A percentile compares a stretch with the other conserved stretches of the same genome.
Evolutionary conservation across 2,888 invertebrate species (phyloP).

Genomic region (Thelaira solivaga): DNA sequence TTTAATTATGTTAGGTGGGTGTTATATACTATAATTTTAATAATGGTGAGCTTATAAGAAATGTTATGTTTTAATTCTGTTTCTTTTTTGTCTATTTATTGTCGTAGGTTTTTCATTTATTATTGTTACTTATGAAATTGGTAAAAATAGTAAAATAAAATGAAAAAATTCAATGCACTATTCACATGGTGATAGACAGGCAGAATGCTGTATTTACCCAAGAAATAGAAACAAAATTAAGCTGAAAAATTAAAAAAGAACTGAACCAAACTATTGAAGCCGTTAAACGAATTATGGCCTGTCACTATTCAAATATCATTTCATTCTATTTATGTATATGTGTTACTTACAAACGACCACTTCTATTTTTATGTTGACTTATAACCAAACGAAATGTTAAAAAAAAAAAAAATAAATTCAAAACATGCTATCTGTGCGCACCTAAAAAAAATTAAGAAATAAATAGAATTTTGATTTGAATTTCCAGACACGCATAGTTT

Average conservation of each 20-base stretch:
- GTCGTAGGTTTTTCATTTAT: conserved; percentile 58
- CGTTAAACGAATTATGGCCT: conserved; percentile 61
- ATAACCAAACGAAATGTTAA: conserved; percentile 24
- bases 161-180: conserved; percentile 10
- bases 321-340: conserved; percentile 22
- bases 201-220: not conserved
- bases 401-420: conserved; percentile 11
- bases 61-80: too few species aligned
- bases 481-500: conserved; percentile 61
- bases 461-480: conserved; percentile 59
- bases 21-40: conserved; percentile 33
- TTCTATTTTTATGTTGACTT: conserved; percentile 28
- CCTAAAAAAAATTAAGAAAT: conserved; percentile 41
- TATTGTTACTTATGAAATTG: conserved; percentile 47
- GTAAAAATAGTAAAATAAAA: conserved; percentile 47
- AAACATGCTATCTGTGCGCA: not conserved
- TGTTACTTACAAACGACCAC: conserved; percentile 28
- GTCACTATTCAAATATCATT: conserved; percentile 49
- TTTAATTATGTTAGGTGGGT: not conserved
- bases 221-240: conserved; percentile 18
- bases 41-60: too few species aligned
- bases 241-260: conserved; percentile 17
- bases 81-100: too few species aligned
- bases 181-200: not conserved
- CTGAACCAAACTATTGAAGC: conserved; percentile 47